phyloP scores from a whole-genome alignment of 2,888 invertebrate species.

The Megaustenia siamemsis region DNA sequence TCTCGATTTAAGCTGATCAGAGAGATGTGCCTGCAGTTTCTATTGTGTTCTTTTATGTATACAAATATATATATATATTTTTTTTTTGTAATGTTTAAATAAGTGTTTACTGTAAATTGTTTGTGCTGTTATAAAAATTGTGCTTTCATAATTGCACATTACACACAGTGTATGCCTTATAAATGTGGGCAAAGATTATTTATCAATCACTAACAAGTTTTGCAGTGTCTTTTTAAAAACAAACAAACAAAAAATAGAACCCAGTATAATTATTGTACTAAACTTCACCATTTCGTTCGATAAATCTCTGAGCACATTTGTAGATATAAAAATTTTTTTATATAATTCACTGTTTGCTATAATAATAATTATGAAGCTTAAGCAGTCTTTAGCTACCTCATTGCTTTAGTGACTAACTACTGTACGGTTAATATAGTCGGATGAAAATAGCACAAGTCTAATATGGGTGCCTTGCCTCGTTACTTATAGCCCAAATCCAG shows the following conservation, averaged over 20 bases:
- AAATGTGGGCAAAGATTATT: not conserved
- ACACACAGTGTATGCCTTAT: not conserved
- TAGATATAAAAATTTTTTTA: not conserved
- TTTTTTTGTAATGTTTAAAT: constrained; percentile 5
- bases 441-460: constrained; percentile 27
- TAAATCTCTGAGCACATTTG: not conserved
- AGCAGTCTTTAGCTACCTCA: not conserved
- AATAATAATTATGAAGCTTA: not conserved
- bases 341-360: not conserved
- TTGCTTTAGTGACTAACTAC: not conserved
- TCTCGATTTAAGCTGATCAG: constrained; percentile 5
- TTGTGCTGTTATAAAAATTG: not conserved
- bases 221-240: not conserved
- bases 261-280: not conserved
- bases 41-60: constrained; percentile 2
- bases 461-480: constrained; percentile 14
- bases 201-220: not conserved
- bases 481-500: constrained; percentile 41
- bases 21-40: not conserved
- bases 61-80: constrained; percentile 8
- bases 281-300: not conserved
- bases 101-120: constrained; percentile 18
- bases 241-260: not conserved
- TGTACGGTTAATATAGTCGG: not conserved
- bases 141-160: constrained; percentile 15